phyloP scores from a whole-genome alignment of 2,113 vertebrate genomes.

The Archilochus colubris region DNA sequence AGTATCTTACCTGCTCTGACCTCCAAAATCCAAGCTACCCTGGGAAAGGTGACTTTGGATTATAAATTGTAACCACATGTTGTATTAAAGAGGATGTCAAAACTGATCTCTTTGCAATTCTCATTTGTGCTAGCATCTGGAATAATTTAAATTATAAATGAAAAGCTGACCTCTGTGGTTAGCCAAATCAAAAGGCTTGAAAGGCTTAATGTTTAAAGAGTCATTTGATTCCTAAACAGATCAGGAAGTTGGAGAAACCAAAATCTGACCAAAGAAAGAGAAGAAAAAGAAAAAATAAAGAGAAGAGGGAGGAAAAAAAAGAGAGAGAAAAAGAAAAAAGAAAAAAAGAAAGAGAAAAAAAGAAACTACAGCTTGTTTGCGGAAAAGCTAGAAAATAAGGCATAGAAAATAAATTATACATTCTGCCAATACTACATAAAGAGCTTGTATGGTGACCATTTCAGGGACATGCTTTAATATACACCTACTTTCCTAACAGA shows the following conservation, averaged over 20 bases:
- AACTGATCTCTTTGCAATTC: slow-evolving; percentile 1
- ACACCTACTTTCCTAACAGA: neutral
- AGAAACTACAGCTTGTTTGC: neutral
- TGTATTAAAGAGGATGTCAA: slow-evolving; percentile 20
- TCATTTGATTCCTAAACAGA: slow-evolving; percentile 21
- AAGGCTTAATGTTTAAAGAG: neutral
- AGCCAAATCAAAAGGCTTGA: slow-evolving; percentile 18
- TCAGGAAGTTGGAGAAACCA: slow-evolving; percentile 1
- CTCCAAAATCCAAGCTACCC: slow-evolving; percentile 11
- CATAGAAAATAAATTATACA: neutral
- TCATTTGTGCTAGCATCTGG: slow-evolving; percentile 31
- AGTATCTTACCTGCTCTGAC: slow-evolving; percentile 6
- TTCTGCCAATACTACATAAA: neutral
- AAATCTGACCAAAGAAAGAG: neutral
- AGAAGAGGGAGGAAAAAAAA: rapidly evolving
- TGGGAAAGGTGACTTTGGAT: slow-evolving; percentile 7
- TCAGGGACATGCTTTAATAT: neutral
- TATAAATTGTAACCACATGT: slow-evolving; percentile 12
- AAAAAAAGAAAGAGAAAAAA: too few relatives aligned
- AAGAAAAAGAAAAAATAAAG: rapidly evolving
- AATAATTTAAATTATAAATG: slow-evolving; percentile 54
- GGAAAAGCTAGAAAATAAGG: neutral
- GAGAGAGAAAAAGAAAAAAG: rapidly evolving
- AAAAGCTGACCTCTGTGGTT: slow-evolving; percentile 46
- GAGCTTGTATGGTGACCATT: neutral